phyloP scores from a whole-genome alignment of 2,113 vertebrate species.

The Hydrochoerus hydrochaeris region DNA sequence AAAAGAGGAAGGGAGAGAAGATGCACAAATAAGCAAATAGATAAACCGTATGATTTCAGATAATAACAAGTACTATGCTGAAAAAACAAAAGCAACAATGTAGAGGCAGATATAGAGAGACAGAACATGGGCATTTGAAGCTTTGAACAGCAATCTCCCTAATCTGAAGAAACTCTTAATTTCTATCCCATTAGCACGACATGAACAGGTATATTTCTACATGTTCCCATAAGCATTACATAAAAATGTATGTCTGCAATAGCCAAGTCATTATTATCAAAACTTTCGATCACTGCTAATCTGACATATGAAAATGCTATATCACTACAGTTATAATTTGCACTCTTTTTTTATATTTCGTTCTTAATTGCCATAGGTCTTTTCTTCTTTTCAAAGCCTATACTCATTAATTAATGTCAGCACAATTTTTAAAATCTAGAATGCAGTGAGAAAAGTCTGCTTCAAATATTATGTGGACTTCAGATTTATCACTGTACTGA shows the following conservation, averaged over 20 bases:
- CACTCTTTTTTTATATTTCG: background rate
- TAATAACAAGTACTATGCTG: background rate
- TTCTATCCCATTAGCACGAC: background rate
- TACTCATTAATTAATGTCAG: background rate
- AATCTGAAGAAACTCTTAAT: background rate
- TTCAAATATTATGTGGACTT: background rate
- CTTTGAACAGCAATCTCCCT: background rate
- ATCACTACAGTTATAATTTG: background rate
- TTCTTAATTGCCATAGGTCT: background rate
- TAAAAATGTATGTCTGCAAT: background rate
- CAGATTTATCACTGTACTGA: background rate
- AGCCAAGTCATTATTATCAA: background rate
- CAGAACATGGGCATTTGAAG: background rate
- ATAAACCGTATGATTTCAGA: background rate
- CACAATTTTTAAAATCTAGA: background rate
- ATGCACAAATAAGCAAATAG: background rate
- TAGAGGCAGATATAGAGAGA: background rate
- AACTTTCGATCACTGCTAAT: background rate
- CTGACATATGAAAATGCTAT: too few relatives aligned
- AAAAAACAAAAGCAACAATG: background rate
- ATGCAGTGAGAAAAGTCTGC: background rate
- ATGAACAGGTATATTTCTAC: background rate
- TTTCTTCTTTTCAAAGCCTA: background rate
- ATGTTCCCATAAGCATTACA: background rate
- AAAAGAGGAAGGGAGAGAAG: background rate